Conservation (phyloP, 2,888 invertebrate genomes). For the Drosophila putrida region DNA sequence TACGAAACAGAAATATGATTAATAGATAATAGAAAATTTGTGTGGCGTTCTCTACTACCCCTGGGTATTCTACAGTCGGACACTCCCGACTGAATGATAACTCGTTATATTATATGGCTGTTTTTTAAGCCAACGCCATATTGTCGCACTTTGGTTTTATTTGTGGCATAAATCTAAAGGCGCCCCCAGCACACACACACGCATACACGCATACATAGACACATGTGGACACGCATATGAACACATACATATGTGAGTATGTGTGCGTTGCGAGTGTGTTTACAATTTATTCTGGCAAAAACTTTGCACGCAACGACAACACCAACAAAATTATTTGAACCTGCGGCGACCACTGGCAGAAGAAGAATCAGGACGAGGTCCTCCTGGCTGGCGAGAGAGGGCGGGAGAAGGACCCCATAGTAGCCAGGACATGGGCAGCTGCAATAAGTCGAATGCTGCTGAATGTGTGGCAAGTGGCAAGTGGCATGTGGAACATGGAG, state of each 20-base stretch:
- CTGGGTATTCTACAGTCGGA: too few relatives aligned
- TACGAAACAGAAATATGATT: too few relatives aligned
- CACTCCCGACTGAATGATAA: too few relatives aligned
- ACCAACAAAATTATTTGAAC: slow-evolving; percentile 59
- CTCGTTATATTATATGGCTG: slow-evolving; percentile 63
- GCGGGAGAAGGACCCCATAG: slow-evolving; percentile 2
- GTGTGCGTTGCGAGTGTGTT: slow-evolving; percentile 57
- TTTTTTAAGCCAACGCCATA: slow-evolving; percentile 77
- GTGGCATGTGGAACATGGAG: slow-evolving; percentile 40
- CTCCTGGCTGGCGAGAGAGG: not conserved
- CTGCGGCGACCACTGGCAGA: slow-evolving; percentile 30
- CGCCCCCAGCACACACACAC: slow-evolving; percentile 43
- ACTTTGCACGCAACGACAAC: slow-evolving; percentile 72
- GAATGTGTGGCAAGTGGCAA: slow-evolving; percentile 1
- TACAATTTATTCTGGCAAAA: slow-evolving; percentile 72
- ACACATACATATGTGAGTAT: slow-evolving; percentile 29
- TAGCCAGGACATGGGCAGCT: slow-evolving; percentile 29
- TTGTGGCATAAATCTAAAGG: slow-evolving; percentile 76
- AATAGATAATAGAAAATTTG: too few relatives aligned
- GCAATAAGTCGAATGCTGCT: slow-evolving; percentile 64
- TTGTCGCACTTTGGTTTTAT: slow-evolving; percentile 82
- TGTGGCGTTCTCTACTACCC: too few relatives aligned
- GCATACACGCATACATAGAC: slow-evolving; percentile 13
- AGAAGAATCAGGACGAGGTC: not conserved
- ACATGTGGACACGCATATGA: not conserved